Evolutionary conservation across 2,113 vertebrate genomes (phyloP).

Genomic region (Australoheros scitulus): DNA sequence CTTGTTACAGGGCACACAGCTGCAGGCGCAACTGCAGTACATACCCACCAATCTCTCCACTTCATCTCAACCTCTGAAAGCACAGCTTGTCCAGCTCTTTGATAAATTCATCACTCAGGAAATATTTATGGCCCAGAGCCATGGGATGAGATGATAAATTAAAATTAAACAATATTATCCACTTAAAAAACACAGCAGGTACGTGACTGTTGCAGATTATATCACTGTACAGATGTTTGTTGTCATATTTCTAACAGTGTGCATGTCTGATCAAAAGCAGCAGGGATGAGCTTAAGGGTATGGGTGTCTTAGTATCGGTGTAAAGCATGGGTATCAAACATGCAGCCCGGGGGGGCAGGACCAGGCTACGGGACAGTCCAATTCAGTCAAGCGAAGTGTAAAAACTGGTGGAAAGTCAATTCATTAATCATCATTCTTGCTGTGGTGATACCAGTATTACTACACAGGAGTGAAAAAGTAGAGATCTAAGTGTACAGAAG

Average conservation of each 20-base stretch:
- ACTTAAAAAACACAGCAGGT: not conserved
- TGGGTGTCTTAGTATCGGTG: not conserved
- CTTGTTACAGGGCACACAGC: conserved; percentile 40
- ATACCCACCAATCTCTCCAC: not conserved
- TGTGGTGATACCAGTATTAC: not conserved
- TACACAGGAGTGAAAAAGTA: not conserved
- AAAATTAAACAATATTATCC: not conserved
- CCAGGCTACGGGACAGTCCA: too few relatives aligned
- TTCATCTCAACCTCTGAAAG: conserved; percentile 16
- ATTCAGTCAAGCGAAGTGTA: not conserved
- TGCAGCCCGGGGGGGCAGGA: not conserved
- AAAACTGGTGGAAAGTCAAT: not conserved
- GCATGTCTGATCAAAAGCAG: not conserved
- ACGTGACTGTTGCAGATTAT: not conserved
- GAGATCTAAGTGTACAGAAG: not conserved
- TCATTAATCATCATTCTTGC: not conserved
- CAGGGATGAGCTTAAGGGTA: not conserved
- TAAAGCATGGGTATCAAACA: not conserved
- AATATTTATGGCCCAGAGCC: not conserved
- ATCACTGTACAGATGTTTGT: not conserved
- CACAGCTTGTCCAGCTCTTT: not conserved
- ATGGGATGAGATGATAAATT: not conserved
- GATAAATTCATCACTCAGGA: not conserved
- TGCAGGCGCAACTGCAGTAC: conserved; percentile 26
- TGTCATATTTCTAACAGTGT: not conserved